Evolutionary conservation across 2,113 vertebrate genomes (phyloP).

Genomic region (Scatophagus argus): DNA sequence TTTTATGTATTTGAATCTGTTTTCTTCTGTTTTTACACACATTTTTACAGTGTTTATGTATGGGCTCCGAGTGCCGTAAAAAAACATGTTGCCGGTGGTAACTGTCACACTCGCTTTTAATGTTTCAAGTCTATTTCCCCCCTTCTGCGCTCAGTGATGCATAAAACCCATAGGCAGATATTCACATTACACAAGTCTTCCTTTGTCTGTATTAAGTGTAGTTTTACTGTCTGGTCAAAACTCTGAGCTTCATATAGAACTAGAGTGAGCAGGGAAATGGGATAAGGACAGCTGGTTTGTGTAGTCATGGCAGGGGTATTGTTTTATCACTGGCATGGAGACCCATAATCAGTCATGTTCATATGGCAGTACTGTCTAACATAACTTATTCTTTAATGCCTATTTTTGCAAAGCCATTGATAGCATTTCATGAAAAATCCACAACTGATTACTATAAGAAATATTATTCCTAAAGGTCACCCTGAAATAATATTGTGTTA

Average conservation of each 20-base stretch:
- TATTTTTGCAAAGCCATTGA: not conserved
- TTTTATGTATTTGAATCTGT: too few species aligned
- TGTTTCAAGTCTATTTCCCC: not conserved
- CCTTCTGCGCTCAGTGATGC: not conserved
- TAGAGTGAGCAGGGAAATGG: not conserved
- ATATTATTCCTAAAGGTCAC: constrained; percentile 7
- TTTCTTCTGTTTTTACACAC: too few species aligned
- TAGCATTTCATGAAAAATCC: not conserved
- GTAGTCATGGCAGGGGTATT: not conserved
- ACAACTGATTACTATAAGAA: not conserved
- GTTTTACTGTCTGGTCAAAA: not conserved
- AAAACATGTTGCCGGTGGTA: too few species aligned
- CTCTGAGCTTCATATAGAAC: not conserved
- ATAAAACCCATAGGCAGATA: not conserved
- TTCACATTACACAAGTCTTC: not conserved
- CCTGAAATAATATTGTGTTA: constrained; percentile 31
- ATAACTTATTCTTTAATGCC: not conserved
- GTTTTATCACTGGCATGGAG: not conserved
- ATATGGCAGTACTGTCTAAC: not conserved
- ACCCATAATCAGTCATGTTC: not conserved
- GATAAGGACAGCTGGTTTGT: not conserved
- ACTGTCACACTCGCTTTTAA: not conserved
- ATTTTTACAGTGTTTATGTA: too few species aligned
- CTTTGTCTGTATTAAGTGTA: not conserved
- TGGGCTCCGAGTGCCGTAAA: too few species aligned